These are phyloP conservation scores for Drosophila ustulata DNA, from an alignment of 2,888 invertebrate species.

Conservation along the genomic window DNA sequence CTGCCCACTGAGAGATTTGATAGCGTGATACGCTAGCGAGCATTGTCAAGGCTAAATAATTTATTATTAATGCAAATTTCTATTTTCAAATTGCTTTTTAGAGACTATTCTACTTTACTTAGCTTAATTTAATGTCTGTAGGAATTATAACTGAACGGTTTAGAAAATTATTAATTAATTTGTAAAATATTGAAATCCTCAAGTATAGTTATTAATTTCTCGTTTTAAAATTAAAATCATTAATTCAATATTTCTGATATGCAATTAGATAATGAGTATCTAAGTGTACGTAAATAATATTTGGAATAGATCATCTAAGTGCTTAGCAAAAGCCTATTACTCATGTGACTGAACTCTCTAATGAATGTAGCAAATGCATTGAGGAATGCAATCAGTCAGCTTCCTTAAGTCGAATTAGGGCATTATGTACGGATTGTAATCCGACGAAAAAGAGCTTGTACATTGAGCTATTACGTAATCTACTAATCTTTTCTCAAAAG, in stretches of 20 bases:
- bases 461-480: slow-evolving; percentile 34
- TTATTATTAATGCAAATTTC: slow-evolving; percentile 20
- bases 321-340: too few relatives aligned
- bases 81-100: slow-evolving; percentile 10
- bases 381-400: slow-evolving; percentile 20
- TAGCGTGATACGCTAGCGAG: slow-evolving; percentile 1
- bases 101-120: too few relatives aligned
- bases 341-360: neutral
- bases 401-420: slow-evolving; percentile 27
- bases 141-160: too few relatives aligned
- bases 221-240: too few relatives aligned
- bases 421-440: slow-evolving; percentile 13
- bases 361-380: slow-evolving; percentile 6
- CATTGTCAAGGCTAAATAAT: slow-evolving; percentile 23
- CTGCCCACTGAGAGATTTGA: slow-evolving; percentile 23
- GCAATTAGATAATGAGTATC: too few relatives aligned
- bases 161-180: too few relatives aligned
- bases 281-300: too few relatives aligned
- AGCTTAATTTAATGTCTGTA: too few relatives aligned
- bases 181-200: too few relatives aligned
- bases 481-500: neutral
- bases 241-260: too few relatives aligned
- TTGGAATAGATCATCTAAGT: too few relatives aligned
- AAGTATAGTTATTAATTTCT: too few relatives aligned
- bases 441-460: slow-evolving; percentile 36